Base-by-base conservation (phyloP, 2,113 vertebrate genomes). In the Polypterus bichir region DNA sequence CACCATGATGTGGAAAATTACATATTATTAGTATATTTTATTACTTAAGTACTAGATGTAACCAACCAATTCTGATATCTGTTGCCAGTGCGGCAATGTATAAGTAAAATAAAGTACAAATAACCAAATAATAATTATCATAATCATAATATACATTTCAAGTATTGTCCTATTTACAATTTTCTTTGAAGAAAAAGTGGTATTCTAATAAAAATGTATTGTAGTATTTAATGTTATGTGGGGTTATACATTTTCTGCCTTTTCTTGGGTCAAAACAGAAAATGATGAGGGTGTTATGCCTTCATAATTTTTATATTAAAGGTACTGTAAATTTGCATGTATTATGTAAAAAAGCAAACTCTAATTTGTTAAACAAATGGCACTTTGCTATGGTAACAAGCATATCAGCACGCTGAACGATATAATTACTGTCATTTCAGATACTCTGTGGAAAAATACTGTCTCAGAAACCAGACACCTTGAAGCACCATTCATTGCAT, bases 381-480 rank as follows among this genome's bases (percentile, higher is more conserved):
- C 27, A 27, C 44, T 27, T 44, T 27, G 59, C 59, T 49, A 11
- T 61, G 59, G 59, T 61, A 61, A 61, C 44, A 52, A 6, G 48
- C 48, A 61, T 61, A 52, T 51, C 47, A 60, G 49, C n/a, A 48
- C 9, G 8, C 4, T n/a, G n/a, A 61, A 52, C 44, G 27, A 27
- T 44, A 51, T 61, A 51, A 61, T 60, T 49, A 27, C 3, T n/a
- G 6, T 48, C 44, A 8, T 60, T 49, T 49, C 59, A 60, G 59
- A 60, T 49, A 48, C 51, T 60, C 27, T 27, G 45, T 7, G 9
- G n/a, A 44, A 51, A 11, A 49, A 52, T 61, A 61, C 48, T 45
- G 11, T 5, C 11, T 27, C 49, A 61, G 48, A 61, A 44, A 44
- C 6, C 3, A 4, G 46, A 6, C 48, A 44, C 11, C 5, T 27